Percentiles rank a stretch among this genome's conserved stretches.
Evolutionary conservation across 1,140 invertebrate species (phyloP).

Genomic region (Bombus waltoni): DNA sequence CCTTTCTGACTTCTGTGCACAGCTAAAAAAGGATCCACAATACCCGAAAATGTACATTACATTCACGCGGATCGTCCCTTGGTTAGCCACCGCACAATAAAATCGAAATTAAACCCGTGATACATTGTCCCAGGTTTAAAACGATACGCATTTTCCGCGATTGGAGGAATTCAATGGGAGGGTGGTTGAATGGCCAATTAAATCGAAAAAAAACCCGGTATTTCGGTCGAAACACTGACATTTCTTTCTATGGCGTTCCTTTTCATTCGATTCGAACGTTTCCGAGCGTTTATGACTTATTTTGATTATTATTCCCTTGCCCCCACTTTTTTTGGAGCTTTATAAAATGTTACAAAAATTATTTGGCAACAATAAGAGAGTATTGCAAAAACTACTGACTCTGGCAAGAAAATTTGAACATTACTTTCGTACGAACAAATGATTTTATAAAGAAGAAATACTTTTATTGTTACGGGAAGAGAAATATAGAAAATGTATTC

Average conservation of each 20-base stretch:
- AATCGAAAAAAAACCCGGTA: constrained; percentile 5
- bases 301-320: neutral
- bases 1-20: constrained; percentile 26
- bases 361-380: neutral
- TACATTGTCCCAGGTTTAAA: constrained; percentile 20
- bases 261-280: neutral
- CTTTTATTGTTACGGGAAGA: neutral
- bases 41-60: constrained; percentile 48
- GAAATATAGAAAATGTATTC: neutral
- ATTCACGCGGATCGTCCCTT: constrained; percentile 23
- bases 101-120: constrained; percentile 39
- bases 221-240: neutral
- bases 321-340: neutral
- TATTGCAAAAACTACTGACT: neutral
- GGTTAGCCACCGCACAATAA: constrained; percentile 25
- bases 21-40: constrained; percentile 42
- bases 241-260: neutral
- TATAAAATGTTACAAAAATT: neutral
- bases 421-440: neutral
- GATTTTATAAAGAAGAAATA: neutral
- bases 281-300: neutral
- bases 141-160: constrained; percentile 20
- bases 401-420: neutral
- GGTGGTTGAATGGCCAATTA: constrained; percentile 42
- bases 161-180: constrained; percentile 30